Conservation (phyloP, 2,888 invertebrate genomes). For the Drosophila siamana region DNA sequence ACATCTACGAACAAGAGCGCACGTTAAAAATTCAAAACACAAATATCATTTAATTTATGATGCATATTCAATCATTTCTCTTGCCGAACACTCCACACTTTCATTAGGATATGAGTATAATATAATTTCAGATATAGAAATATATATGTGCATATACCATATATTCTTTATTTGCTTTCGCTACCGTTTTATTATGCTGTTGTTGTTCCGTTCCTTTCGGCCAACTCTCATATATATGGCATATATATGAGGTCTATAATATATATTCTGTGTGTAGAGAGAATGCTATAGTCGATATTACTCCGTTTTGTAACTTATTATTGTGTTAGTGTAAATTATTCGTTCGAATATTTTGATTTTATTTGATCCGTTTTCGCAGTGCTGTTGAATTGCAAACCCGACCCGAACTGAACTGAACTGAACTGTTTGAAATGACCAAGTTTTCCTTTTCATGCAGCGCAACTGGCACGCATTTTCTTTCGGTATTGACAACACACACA, state of each 20-base stretch:
- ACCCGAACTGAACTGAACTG: conserved; percentile 85
- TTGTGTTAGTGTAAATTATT: conserved; percentile 40
- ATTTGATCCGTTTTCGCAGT: conserved; percentile 73
- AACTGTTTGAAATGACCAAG: conserved; percentile 72
- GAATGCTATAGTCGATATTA: conserved; percentile 55
- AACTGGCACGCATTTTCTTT: conserved; percentile 69
- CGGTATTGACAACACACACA: conserved; percentile 26
- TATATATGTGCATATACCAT: not conserved
- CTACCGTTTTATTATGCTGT: conserved; percentile 33
- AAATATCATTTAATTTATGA: conserved; percentile 32
- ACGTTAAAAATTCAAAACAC: conserved; percentile 49
- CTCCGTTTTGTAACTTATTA: conserved; percentile 39
- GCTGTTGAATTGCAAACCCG: conserved; percentile 85
- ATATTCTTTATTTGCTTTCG: conserved; percentile 29
- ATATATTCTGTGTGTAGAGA: conserved; percentile 22
- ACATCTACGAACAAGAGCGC: conserved; percentile 5
- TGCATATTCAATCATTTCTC: conserved; percentile 40
- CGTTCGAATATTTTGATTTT: conserved; percentile 21
- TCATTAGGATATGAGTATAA: conserved; percentile 15
- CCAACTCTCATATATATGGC: conserved; percentile 9
- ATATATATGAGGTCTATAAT: conserved; percentile 18
- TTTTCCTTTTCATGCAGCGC: conserved; percentile 79
- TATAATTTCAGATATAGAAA: conserved; percentile 15
- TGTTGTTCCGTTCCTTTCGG: conserved; percentile 14
- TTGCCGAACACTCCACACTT: conserved; percentile 25